These are phyloP conservation scores for Campylomormyrus numenius DNA, from an alignment of 2,113 vertebrate species.

Conservation along the genomic window DNA sequence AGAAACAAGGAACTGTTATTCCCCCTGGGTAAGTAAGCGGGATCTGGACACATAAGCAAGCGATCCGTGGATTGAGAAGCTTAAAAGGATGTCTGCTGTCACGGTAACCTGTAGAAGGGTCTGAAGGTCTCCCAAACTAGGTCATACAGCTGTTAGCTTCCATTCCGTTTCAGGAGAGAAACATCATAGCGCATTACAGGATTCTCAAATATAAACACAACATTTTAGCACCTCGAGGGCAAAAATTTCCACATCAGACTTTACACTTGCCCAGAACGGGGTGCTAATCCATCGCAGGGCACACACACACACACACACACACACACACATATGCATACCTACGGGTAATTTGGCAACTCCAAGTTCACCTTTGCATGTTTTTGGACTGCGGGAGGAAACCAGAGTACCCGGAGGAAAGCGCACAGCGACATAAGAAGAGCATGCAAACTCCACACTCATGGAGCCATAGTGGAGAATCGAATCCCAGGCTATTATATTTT, in stretches of 20 bases:
- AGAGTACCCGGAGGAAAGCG: background rate
- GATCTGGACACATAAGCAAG: slow-evolving; percentile 11
- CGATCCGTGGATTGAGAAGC: background rate
- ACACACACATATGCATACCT: background rate
- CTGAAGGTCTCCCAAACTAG: background rate
- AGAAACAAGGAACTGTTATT: background rate
- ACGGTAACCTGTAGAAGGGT: background rate
- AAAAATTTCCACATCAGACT: background rate
- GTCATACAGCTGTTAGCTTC: background rate
- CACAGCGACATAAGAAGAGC: background rate
- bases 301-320: background rate
- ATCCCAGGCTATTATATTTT: background rate
- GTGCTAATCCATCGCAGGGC: background rate
- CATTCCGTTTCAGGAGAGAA: background rate
- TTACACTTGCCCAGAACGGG: background rate
- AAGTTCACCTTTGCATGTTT: background rate
- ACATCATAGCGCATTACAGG: background rate
- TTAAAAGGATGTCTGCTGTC: background rate
- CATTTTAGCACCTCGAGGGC: background rate
- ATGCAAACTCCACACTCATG: background rate
- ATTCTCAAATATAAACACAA: background rate
- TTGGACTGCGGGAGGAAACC: background rate
- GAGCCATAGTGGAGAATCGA: background rate
- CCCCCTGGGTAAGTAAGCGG: background rate
- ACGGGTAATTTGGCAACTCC: background rate